Evolutionary conservation across 2,888 invertebrate species (phyloP).

Genomic region (Phengaris arion): DNA sequence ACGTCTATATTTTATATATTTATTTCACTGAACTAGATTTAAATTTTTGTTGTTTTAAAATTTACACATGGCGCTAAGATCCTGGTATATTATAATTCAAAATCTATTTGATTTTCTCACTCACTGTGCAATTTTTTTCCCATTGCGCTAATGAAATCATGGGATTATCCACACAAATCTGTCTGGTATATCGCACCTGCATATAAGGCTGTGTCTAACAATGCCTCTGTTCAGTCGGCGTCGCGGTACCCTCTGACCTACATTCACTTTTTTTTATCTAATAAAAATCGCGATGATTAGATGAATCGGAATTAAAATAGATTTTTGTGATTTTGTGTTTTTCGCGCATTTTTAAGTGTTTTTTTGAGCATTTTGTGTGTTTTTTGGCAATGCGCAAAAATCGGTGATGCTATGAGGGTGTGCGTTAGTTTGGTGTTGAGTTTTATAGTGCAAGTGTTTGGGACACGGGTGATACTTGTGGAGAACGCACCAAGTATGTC

Average conservation of each 20-base stretch:
- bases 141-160: neutral
- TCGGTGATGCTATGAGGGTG: slow-evolving; percentile 52
- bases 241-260: slow-evolving; percentile 67
- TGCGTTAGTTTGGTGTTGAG: slow-evolving; percentile 53
- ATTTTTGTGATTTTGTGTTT: slow-evolving; percentile 5
- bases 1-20: too few species aligned
- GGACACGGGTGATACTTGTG: slow-evolving; percentile 68
- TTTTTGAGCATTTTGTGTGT: slow-evolving; percentile 29
- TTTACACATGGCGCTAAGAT: neutral
- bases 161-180: slow-evolving; percentile 55
- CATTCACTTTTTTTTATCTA: slow-evolving; percentile 37
- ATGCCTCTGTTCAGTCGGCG: slow-evolving; percentile 68
- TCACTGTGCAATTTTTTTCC: neutral
- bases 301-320: neutral
- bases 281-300: neutral
- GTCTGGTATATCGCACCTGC: slow-evolving; percentile 57
- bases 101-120: neutral
- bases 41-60: neutral
- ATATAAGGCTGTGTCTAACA: slow-evolving; percentile 74
- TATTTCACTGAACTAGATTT: neutral
- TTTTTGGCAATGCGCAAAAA: slow-evolving; percentile 49
- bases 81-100: neutral
- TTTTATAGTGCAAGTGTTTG: slow-evolving; percentile 53
- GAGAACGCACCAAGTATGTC: slow-evolving; percentile 74
- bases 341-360: slow-evolving; percentile 22